A percentile compares a stretch with the other conserved stretches of the same genome.
These are phyloP conservation scores for Oscheius sp. DNA, from an alignment of 2,888 invertebrate species.

Conservation along the genomic window DNA sequence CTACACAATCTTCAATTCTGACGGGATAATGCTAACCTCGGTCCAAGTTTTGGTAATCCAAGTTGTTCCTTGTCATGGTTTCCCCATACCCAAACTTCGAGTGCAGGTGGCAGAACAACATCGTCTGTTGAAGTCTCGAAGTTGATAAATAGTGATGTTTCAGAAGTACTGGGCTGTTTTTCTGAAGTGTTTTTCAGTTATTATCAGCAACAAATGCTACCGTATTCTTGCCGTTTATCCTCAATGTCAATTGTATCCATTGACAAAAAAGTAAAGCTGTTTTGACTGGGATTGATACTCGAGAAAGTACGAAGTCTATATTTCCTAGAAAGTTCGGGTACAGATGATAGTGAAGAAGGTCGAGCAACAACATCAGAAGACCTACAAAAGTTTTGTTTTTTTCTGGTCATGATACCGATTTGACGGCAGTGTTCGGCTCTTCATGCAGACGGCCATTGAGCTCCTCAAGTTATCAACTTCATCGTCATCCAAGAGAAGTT, in stretches of 20 bases:
- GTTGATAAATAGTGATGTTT: no score
- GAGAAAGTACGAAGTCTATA: background rate
- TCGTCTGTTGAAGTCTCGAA: constrained; percentile 1
- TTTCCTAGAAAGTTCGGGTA: background rate
- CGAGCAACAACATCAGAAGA: background rate
- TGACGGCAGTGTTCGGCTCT: background rate
- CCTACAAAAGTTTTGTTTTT: background rate
- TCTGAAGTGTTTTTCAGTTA: background rate
- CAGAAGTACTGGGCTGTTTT: no score
- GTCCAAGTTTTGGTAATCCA: background rate
- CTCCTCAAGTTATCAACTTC: constrained; percentile 6
- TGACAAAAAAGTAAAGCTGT: constrained; percentile 17
- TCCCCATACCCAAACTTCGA: constrained; percentile 27
- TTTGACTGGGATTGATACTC: background rate
- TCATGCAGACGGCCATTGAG: background rate
- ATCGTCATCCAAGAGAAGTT: constrained; percentile 11
- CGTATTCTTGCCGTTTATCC: constrained; percentile 21
- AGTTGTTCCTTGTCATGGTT: constrained; percentile 13
- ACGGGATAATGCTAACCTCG: background rate
- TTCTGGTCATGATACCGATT: no score
- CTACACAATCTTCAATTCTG: background rate
- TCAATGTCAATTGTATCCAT: constrained; percentile 26
- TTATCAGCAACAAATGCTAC: background rate
- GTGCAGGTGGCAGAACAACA: background rate
- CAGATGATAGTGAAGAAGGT: constrained; percentile 1